phyloP scores from a whole-genome alignment of 2,888 invertebrate species.

The Scrobipalpa costella region DNA sequence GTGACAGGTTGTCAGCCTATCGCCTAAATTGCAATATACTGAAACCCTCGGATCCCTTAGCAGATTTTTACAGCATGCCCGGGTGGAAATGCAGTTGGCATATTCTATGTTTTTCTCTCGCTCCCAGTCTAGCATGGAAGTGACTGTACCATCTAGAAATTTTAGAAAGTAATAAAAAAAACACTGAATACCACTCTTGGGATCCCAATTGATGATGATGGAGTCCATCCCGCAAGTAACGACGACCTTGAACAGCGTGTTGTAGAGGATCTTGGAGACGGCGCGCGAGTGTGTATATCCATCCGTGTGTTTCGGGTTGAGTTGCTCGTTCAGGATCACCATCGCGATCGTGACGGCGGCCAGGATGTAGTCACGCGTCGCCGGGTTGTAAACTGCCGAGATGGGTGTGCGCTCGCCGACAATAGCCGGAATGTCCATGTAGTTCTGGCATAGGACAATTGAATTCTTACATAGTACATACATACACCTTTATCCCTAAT shows the following conservation, averaged over 20 bases:
- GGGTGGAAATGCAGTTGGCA: no score
- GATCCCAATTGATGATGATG: conserved; percentile 91
- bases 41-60: no score
- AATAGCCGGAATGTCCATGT: conserved; percentile 82
- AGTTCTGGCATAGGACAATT: conserved; percentile 72
- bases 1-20: no score
- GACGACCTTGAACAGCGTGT: conserved; percentile 86
- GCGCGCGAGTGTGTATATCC: conserved; percentile 86
- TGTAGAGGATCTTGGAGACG: conserved; percentile 88
- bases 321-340: conserved; percentile 83
- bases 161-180: no score
- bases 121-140: no score
- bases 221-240: conserved; percentile 90
- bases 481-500: no score
- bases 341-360: conserved; percentile 84
- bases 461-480: not conserved
- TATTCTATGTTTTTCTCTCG: no score
- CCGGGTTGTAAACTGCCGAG: conserved; percentile 83
- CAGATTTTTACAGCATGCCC: no score
- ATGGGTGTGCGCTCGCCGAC: conserved; percentile 83
- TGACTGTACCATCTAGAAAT: no score
- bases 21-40: no score
- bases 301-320: conserved; percentile 85
- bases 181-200: conserved; percentile 66
- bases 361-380: conserved; percentile 84